Evolutionary conservation across 2,113 vertebrate species (phyloP).

Genomic region (Percina caprodes): DNA sequence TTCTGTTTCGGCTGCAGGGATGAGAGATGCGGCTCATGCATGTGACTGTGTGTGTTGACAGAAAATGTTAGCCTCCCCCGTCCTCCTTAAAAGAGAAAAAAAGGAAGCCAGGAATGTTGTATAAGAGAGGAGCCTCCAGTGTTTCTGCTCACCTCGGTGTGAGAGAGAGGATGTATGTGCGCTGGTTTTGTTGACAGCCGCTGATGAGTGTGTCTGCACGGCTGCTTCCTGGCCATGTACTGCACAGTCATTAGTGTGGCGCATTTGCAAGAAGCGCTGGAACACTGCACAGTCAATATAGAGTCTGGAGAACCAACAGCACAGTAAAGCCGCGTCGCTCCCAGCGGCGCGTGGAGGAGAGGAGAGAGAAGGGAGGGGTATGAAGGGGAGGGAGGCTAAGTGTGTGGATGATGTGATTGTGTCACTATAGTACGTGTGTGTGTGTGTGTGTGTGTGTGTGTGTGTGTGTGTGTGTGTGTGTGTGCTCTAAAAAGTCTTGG

Average conservation of each 20-base stretch:
- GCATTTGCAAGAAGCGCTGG: constrained; percentile 42
- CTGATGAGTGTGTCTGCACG: constrained; percentile 27
- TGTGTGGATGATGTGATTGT: constrained; percentile 46
- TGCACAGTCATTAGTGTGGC: constrained; percentile 42
- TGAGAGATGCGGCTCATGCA: constrained; percentile 11
- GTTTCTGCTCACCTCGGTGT: constrained; percentile 6
- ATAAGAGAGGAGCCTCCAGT: constrained; percentile 23
- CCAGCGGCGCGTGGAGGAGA: constrained; percentile 31
- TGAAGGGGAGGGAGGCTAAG: background rate
- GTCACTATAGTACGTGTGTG: constrained; percentile 14
- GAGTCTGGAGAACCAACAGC: constrained; percentile 31
- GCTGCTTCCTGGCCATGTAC: constrained; percentile 18
- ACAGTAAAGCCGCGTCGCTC: constrained; percentile 19
- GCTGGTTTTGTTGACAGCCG: constrained; percentile 23
- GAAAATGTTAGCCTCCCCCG: background rate
- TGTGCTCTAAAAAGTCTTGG: constrained; percentile 42
- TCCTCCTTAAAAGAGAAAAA: background rate
- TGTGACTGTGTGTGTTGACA: constrained; percentile 14
- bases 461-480: constrained; percentile 9
- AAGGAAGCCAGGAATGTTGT: background rate
- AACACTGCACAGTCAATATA: constrained; percentile 21
- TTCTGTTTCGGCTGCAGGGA: constrained; percentile 26
- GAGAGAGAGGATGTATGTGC: constrained; percentile 22
- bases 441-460: constrained; percentile 10
- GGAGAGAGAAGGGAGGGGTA: background rate